Evolutionary conservation across 2,113 vertebrate species (phyloP).

Genomic region (Enhydra lutris): DNA sequence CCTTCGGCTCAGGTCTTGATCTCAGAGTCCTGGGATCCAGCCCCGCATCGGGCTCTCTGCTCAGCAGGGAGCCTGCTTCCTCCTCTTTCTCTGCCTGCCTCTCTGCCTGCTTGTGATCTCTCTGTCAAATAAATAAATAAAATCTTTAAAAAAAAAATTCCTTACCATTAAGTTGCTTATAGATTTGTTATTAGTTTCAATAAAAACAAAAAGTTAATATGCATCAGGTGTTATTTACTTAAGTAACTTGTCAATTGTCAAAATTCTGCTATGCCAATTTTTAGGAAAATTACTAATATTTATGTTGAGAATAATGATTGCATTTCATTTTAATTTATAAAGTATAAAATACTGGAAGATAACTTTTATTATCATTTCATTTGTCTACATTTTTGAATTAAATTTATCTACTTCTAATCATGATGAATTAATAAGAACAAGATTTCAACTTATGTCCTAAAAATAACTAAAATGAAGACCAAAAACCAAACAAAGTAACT

Average conservation of each 20-base stretch:
- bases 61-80: too few relatives aligned
- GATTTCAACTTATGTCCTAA: background rate
- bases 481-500: background rate
- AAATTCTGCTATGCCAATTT: background rate
- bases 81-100: too few relatives aligned
- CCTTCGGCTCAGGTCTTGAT: too few relatives aligned
- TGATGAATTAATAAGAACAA: background rate
- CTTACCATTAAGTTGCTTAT: background rate
- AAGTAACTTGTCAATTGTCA: background rate
- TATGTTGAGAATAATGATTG: background rate
- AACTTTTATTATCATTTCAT: background rate
- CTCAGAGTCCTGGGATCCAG: too few relatives aligned
- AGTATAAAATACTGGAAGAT: background rate
- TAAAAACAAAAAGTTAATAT: background rate
- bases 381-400: background rate
- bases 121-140: too few relatives aligned
- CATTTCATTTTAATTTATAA: background rate
- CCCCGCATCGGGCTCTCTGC: too few relatives aligned
- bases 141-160: too few relatives aligned
- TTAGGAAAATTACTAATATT: background rate
- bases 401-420: background rate
- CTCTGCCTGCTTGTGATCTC: too few relatives aligned
- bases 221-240: background rate
- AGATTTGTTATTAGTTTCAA: background rate
- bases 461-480: background rate